Evolutionary conservation across 2,888 invertebrate genomes (phyloP), one percentile per base, ranked within the genome.

Genomic region (Drosophila putrida): DNA sequence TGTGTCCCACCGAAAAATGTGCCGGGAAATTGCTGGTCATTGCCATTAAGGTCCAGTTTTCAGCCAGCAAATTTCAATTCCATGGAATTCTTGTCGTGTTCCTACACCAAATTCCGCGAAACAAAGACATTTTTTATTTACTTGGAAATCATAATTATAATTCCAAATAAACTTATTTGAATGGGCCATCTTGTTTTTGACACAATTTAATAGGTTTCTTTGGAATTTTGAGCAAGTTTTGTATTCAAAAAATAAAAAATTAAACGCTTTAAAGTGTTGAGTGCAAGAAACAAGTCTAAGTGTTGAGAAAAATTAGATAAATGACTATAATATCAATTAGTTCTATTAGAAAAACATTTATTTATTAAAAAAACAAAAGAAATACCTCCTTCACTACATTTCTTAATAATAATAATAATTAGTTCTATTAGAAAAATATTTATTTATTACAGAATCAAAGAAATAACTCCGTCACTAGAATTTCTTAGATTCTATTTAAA

Each of bases 1-100:
- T 60, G 53, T 58, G 49, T 44, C 13, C 51, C 43, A 41, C 61
- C 60, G 49, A 72, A 63, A 83, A 87, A 65, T 74, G 74, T 73
- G 75, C 44, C 50, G 43, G 53, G 57, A 85, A 81, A 85, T 75
- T 82, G 86, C 65, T 60, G 69, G 80, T 50, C 89, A 83, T 75
- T 82, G 83, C 49, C 51, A 35, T 54, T 69, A 79, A 62, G 66
- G 64, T 68, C 47, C 36, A 53, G 46, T 20, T 53, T 68, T 27
- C 9, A n/a, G 11, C 10, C 11, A 33, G 36, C 8, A 20, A 6
- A 38, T 36, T 53, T 41, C 46, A 44, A 33, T n/a, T 58, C 41
- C 51, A n/a, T 6, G 51, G 27, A 51, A 51, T 13, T 64, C 36
- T 27, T 41, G 15, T n/a, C 5, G 0, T 60, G 31, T 31, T 31